Base-by-base conservation (phyloP, 2,888 invertebrate species). In the Brachyopa scutellaris region DNA sequence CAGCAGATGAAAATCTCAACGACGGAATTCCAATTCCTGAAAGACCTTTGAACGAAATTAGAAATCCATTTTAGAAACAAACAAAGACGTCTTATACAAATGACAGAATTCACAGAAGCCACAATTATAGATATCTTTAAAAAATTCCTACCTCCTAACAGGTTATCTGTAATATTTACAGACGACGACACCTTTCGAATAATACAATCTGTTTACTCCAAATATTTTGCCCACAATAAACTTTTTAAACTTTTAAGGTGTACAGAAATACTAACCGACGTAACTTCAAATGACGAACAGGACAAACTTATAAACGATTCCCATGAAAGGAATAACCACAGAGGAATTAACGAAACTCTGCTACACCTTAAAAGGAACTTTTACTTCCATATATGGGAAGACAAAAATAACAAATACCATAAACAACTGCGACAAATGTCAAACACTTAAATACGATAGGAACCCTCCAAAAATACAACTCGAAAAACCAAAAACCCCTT, bases 311-410 rank as follows among this genome's bases (percentile, higher is more conserved):
- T 74, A 4, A 36, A 21, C 2, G 59, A 73, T 19, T 78, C 69
- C 17, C 78, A 84, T 23, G 26, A 15, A n/a, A 62, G 70, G 21
- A 73, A 38, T 21, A 74, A 84, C 45, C 79, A 79, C 38, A 69
- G 84, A 57, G 74, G 79, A 3, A 84, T 79, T 15, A 70, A 42
- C 13, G 76, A 79, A 70, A 70, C 70, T 0, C 11, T 64, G 0
- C 11, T n/a, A 0, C 79, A 84, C 13, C 5, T 36, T 15, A 29
- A 49, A 15, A 8, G 21, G 2, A 29, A 26, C 11, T 26, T 1
- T 11, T 47, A 13, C 23, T 23, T 47, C 11, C 47, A n/a, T 6
- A 0, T 8, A 47, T 8, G 23, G 21, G 47, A 47, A 47, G n/a
- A 26, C 9, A 2, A 49, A 49, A 49, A 29, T 49, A 29, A 15